Base-by-base conservation (phyloP, 2,888 invertebrate species). In the Coleophora flavipennella region DNA sequence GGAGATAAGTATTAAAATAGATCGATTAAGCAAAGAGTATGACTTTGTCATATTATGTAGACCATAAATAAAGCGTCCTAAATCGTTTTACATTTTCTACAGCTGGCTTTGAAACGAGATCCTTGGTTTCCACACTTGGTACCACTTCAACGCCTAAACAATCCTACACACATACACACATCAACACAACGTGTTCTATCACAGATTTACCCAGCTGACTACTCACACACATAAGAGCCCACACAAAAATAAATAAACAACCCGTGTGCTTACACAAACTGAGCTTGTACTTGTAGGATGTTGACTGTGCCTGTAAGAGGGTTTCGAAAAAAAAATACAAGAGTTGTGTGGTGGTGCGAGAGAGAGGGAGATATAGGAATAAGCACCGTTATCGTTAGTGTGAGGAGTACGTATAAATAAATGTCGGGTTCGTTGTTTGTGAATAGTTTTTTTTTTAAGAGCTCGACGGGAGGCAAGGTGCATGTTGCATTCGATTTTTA, bases 401-500 rank as follows among this genome's bases (percentile, higher is more conserved):
- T 11, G 58, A 72, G 41, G 31, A 57, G 44, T 67, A 75, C 44
- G 44, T 54, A 33, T 6, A 32, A n/a, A 42, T 44, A 56, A 63
- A 57, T 63, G 66, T 70, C 73, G 71, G 20, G 67, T 63, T 55
- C 59, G 62, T 50, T 53, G 56, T 61, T 50, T 54, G 60, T 54
- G 53, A 53, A 8, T 29, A 4, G 65, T 67, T 77, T 67, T 59
- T 77, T 75, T 79, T 80, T 76, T 62, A 67, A 76, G 70, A 71
- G 71, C 76, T 67, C 71, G 67, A 52, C 72, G 77, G 77, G 77
- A 77, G 76, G 80, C 80, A 80, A 81, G 81, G 80, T 81, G 81
- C 72, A 65, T 66, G 68, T n/a, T n/a, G n/a, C n/a, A 20, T 70
- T 70, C 70, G 72, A 72, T 76, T 78, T 70, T 69, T 66, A 68